phyloP scores from a whole-genome alignment of 2,797 vertebrate genomes.

The Pempheris klunzingeri region DNA sequence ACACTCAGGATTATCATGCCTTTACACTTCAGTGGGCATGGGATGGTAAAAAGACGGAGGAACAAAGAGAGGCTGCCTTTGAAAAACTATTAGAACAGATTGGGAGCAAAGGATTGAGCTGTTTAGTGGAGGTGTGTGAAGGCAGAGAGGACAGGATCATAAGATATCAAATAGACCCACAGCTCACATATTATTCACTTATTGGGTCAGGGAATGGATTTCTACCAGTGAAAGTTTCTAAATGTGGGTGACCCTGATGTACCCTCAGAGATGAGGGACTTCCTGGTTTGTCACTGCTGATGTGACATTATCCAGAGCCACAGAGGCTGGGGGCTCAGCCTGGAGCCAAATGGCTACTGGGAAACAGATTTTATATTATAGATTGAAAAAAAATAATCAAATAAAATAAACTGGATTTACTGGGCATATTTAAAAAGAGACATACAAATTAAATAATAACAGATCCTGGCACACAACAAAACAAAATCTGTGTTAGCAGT shows the following conservation, averaged over 20 bases:
- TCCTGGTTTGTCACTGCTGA: constrained; percentile 62
- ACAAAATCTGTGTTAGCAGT: not conserved
- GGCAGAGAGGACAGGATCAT: constrained; percentile 12
- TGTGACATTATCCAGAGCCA: constrained; percentile 65
- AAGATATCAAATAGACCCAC: constrained; percentile 22
- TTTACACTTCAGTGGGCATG: constrained; percentile 66
- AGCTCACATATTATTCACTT: constrained; percentile 22
- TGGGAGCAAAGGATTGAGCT: constrained; percentile 15
- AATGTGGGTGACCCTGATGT: constrained; percentile 29
- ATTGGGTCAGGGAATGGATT: constrained; percentile 21
- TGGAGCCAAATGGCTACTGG: constrained; percentile 4
- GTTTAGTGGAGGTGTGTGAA: constrained; percentile 10
- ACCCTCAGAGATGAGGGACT: constrained; percentile 46
- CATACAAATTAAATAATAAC: not conserved
- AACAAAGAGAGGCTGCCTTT: constrained; percentile 47
- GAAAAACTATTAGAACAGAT: constrained; percentile 47
- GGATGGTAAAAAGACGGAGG: constrained; percentile 40
- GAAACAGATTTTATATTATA: too few relatives aligned
- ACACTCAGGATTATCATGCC: constrained; percentile 78
- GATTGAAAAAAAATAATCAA: not conserved
- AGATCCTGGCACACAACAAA: too few relatives aligned
- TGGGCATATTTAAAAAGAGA: not conserved
- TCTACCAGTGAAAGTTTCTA: constrained; percentile 11
- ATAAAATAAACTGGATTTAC: not conserved
- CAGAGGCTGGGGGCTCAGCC: not conserved